Conservation (phyloP, 1,140 invertebrate species). For the Scaptomyza pallida region DNA sequence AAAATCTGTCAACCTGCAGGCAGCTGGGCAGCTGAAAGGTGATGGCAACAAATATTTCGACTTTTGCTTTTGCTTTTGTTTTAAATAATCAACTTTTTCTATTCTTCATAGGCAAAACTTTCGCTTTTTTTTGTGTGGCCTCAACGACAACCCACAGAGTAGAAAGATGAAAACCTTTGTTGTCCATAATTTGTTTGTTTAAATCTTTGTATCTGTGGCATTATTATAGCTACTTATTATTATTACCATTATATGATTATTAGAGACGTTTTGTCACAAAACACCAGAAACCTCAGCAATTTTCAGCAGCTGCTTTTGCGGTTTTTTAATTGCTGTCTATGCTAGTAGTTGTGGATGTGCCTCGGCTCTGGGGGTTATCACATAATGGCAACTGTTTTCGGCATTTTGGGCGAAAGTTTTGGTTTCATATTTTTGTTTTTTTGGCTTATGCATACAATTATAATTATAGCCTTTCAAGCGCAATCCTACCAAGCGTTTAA, state of each 20-base stretch:
- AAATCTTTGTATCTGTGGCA: slow-evolving; percentile 40
- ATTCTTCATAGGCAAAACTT: slow-evolving; percentile 55
- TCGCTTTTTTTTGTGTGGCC: slow-evolving; percentile 54
- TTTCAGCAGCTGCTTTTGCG: slow-evolving; percentile 17
- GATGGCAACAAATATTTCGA: not conserved
- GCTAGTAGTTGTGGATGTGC: slow-evolving; percentile 20
- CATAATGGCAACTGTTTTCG: slow-evolving; percentile 75
- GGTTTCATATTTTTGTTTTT: slow-evolving; percentile 23
- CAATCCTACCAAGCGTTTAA: slow-evolving; percentile 39
- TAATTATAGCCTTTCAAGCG: slow-evolving; percentile 56
- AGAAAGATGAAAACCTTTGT: slow-evolving; percentile 50
- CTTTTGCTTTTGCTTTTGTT: slow-evolving; percentile 2
- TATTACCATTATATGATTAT: slow-evolving; percentile 41
- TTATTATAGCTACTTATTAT: slow-evolving; percentile 28
- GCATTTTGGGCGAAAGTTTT: slow-evolving; percentile 66
- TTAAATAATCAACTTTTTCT: slow-evolving; percentile 40
- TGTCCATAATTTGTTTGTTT: slow-evolving; percentile 50
- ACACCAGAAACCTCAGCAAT: not conserved
- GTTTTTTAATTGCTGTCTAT: slow-evolving; percentile 64
- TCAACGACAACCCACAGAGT: not conserved
- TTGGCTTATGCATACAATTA: slow-evolving; percentile 51
- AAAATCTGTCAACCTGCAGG: slow-evolving; percentile 12
- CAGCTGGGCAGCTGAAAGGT: too few species aligned
- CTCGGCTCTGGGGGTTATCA: slow-evolving; percentile 55
- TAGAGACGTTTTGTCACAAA: slow-evolving; percentile 59